Percentiles rank a stretch among this genome's conserved stretches.
Evolutionary conservation across 2,113 vertebrate genomes (phyloP).

Genomic region (Erythrocercus mccallii): DNA sequence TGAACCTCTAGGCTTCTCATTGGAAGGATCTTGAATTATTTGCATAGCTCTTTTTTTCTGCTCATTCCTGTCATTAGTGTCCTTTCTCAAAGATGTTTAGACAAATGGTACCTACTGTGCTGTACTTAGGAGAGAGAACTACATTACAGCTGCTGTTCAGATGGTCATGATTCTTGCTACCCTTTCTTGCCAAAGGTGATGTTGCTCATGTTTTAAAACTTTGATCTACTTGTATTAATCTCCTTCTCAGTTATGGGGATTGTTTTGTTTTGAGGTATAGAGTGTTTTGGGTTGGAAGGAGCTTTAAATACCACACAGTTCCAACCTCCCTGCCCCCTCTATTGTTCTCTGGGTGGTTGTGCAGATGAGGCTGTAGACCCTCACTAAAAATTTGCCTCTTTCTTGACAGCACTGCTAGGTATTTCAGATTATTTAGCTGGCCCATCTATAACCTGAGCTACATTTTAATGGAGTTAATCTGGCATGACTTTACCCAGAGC

Average conservation of each 20-base stretch:
- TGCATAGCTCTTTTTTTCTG: neutral
- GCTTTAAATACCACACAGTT: neutral
- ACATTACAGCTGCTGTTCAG: neutral
- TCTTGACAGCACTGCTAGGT: neutral
- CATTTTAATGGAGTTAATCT: neutral
- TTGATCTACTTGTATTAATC: accelerated
- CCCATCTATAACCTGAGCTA: neutral
- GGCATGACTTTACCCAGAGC: neutral
- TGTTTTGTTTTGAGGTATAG: neutral
- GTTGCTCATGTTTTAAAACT: neutral
- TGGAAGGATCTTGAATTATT: neutral
- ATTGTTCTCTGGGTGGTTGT: neutral
- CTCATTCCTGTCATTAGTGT: neutral
- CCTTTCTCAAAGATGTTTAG: neutral
- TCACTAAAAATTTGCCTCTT: neutral
- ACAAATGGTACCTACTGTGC: neutral
- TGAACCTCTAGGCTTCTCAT: neutral
- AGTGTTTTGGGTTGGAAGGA: neutral
- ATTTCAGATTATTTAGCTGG: neutral
- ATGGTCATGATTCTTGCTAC: neutral
- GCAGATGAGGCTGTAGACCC: neutral
- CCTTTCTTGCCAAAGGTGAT: neutral
- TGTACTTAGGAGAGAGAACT: neutral
- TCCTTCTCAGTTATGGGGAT: neutral
- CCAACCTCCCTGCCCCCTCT: neutral